Percentiles rank a stretch among this genome's conserved stretches.
Evolutionary conservation across 2,113 vertebrate species (phyloP).

Genomic region (Petromus typicus): DNA sequence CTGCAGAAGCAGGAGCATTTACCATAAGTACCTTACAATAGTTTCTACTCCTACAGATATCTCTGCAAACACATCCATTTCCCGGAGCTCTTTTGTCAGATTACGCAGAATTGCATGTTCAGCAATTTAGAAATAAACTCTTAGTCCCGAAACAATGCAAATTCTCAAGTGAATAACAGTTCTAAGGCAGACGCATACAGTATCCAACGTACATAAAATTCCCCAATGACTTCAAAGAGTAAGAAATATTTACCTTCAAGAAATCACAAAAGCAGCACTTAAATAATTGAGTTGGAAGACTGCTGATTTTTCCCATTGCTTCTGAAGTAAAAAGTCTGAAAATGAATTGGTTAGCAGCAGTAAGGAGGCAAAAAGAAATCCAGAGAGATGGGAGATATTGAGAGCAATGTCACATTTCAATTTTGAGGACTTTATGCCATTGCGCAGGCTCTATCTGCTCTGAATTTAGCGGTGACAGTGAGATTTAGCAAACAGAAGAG

Average conservation of each 20-base stretch:
- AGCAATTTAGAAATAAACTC: slow-evolving; percentile 89
- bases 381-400: slow-evolving; percentile 96
- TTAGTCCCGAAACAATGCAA: slow-evolving; percentile 85
- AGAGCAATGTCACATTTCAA: slow-evolving; percentile 99
- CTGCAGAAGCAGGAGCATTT: slow-evolving; percentile 83
- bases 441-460: slow-evolving; percentile 97
- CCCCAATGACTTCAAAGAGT: slow-evolving; percentile 88
- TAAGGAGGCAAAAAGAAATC: slow-evolving; percentile 96
- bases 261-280: slow-evolving; percentile 99
- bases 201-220: slow-evolving; percentile 84
- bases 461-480: slow-evolving; percentile 98
- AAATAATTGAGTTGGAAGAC: slow-evolving; percentile 94
- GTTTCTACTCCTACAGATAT: slow-evolving; percentile 84
- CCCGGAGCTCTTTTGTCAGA: slow-evolving; percentile 85
- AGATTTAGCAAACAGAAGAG: slow-evolving; percentile 99
- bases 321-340: slow-evolving; percentile 97
- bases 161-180: slow-evolving; percentile 84
- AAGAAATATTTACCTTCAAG: slow-evolving; percentile 98
- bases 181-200: slow-evolving; percentile 84
- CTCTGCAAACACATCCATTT: slow-evolving; percentile 84
- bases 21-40: slow-evolving; percentile 85
- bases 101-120: slow-evolving; percentile 87
- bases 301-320: slow-evolving; percentile 97
- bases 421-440: slow-evolving; percentile 99
- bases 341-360: slow-evolving; percentile 99